A percentile compares a stretch with the other conserved stretches of the same genome.
Conservation (phyloP, 1,140 invertebrate species). For the Oreohelix idahoensis region DNA sequence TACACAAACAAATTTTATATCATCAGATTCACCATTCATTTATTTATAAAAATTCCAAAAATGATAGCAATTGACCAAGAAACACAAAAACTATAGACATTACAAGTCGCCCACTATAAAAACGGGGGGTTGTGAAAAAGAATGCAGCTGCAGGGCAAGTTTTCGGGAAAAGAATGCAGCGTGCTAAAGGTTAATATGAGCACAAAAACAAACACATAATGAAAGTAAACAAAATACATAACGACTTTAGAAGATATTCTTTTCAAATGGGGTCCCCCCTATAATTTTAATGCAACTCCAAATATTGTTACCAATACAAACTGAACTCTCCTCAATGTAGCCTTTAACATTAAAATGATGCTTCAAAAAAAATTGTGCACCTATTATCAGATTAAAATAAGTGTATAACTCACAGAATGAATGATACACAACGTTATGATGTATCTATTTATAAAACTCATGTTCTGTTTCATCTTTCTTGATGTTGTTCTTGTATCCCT, state of each 20-base stretch:
- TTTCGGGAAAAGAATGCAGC: too few species aligned
- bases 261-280: too few species aligned
- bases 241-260: not conserved
- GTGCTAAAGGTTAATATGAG: too few species aligned
- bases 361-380: not conserved
- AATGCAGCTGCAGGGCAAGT: too few species aligned
- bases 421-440: not conserved
- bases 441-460: slow-evolving; percentile 96
- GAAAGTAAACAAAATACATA: not conserved
- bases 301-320: not conserved
- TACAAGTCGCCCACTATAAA: too few species aligned
- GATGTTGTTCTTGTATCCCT: slow-evolving; percentile 99
- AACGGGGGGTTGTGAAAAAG: too few species aligned
- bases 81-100: too few species aligned
- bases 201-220: not conserved
- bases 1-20: too few species aligned
- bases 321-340: not conserved
- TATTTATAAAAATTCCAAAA: too few species aligned
- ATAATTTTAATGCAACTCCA: not conserved
- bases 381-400: not conserved
- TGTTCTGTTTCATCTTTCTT: slow-evolving; percentile 99
- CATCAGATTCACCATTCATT: too few species aligned
- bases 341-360: not conserved
- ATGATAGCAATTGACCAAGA: too few species aligned
- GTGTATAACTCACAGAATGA: not conserved